phyloP scores from a whole-genome alignment of 2,888 invertebrate species.

The Drosophila pseudotakahashii region DNA sequence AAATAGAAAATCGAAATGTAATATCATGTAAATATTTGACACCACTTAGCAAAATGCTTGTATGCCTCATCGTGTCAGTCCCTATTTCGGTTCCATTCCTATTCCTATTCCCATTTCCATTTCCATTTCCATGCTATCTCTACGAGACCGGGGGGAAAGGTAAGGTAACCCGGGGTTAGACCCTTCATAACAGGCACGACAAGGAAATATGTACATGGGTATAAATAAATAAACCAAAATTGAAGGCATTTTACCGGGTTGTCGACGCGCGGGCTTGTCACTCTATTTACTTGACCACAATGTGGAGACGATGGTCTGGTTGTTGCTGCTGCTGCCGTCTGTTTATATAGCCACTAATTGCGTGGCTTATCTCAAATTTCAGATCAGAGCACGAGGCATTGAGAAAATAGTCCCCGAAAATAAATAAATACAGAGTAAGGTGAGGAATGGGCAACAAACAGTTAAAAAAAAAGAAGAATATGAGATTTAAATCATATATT shows the following conservation, averaged over 20 bases:
- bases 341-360: conserved; percentile 72
- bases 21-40: conserved; percentile 79
- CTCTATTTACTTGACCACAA: conserved; percentile 65
- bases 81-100: conserved; percentile 16
- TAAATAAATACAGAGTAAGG: conserved; percentile 15
- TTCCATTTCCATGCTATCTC: conserved; percentile 24
- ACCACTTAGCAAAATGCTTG: conserved; percentile 75
- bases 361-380: conserved; percentile 73
- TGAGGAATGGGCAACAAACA: conserved; percentile 2
- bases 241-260: conserved; percentile 25
- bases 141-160: conserved; percentile 7
- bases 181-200: conserved; percentile 32
- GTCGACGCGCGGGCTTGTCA: conserved; percentile 45
- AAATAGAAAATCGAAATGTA: conserved; percentile 79
- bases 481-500: neutral
- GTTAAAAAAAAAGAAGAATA: neutral
- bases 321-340: conserved; percentile 23
- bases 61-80: conserved; percentile 30
- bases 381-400: conserved; percentile 59
- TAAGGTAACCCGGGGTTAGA: conserved; percentile 12
- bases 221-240: conserved; percentile 52
- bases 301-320: conserved; percentile 24
- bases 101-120: conserved; percentile 5
- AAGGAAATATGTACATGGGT: conserved; percentile 36
- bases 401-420: conserved; percentile 23